These are phyloP conservation scores for Onychomys leucogaster DNA, from an alignment of 2,797 vertebrate species.

Conservation along the genomic window DNA sequence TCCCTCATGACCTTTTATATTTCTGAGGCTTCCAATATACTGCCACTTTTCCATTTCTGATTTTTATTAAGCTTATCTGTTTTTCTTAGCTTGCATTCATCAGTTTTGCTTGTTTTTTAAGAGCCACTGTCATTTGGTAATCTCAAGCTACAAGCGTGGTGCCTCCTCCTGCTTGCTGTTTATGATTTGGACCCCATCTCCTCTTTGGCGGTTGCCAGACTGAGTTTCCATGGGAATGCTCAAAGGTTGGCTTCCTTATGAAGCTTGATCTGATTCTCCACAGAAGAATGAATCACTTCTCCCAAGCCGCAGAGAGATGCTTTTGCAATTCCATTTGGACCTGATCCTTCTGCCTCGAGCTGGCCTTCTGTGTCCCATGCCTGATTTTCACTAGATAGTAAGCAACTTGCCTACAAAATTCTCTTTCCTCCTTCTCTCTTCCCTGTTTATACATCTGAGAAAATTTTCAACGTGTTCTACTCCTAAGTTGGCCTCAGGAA, in stretches of 20 bases:
- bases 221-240: constrained; percentile 45
- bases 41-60: not conserved
- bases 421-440: not conserved
- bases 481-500: not conserved
- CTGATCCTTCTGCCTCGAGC: not conserved
- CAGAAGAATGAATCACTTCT: not conserved
- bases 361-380: not conserved
- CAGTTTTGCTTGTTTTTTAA: constrained; percentile 3
- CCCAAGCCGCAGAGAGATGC: not conserved
- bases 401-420: not conserved
- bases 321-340: not conserved
- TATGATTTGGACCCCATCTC: not conserved
- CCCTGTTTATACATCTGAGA: not conserved
- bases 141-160: not conserved
- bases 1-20: not conserved
- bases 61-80: not conserved
- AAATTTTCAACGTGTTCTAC: not conserved
- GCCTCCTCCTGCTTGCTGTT: not conserved
- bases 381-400: not conserved
- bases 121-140: not conserved
- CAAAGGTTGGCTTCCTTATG: constrained; percentile 6
- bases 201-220: not conserved
- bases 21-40: not conserved
- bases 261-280: constrained; percentile 15
- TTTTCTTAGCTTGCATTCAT: not conserved